Base-by-base conservation (phyloP, 1,140 invertebrate species). In the Drepana arcuata region DNA sequence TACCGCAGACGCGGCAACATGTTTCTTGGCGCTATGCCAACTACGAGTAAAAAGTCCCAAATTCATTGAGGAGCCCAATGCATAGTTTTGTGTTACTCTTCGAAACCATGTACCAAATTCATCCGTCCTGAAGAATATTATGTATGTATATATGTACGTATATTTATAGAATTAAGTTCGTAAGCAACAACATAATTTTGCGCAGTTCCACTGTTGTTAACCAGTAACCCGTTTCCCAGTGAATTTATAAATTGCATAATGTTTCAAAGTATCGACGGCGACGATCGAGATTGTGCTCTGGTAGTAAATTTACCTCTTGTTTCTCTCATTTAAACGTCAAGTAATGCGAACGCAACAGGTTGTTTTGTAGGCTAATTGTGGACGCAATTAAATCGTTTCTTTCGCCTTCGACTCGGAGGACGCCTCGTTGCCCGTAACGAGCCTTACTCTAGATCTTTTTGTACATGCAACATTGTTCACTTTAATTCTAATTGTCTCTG, bases 361-460 rank as follows among this genome's bases (percentile, higher is more conserved):
- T 39, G 60, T 57, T 68, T 62, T 64, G 56, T 62, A 61, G 49
- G 54, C 51, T 67, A 67, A 64, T 68, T 62, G 53, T 64, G 48
- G 44, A 56, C 54, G 54, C 49, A 58, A 67, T 64, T 63, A 64
- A 58, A 60, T 58, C 41, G 59, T 61, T 52, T 63, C 53, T 61
- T 64, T 52, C 47, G 51, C 48, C 39, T 55, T 50, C 47, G 45
- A 42, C 44, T 54, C 41, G 33, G 40, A 45, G 52, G 49, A 58
- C 43, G 42, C 32, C 47, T 57, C 39, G 48, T 57, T 58, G 52
- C 46, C 43, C 37, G 50, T 54, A 64, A 54, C 50, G 47, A 57
- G 38, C 25, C 24, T 50, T 37, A 41, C 29, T 53, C 35, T 52
- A 48, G 41, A 34, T 53, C 42, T 56, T 54, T 56, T 65, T 56